Percentiles rank a stretch among this genome's conserved stretches.
These are phyloP conservation scores for Alethe diademata DNA, from an alignment of 2,113 vertebrate species.

Conservation along the genomic window DNA sequence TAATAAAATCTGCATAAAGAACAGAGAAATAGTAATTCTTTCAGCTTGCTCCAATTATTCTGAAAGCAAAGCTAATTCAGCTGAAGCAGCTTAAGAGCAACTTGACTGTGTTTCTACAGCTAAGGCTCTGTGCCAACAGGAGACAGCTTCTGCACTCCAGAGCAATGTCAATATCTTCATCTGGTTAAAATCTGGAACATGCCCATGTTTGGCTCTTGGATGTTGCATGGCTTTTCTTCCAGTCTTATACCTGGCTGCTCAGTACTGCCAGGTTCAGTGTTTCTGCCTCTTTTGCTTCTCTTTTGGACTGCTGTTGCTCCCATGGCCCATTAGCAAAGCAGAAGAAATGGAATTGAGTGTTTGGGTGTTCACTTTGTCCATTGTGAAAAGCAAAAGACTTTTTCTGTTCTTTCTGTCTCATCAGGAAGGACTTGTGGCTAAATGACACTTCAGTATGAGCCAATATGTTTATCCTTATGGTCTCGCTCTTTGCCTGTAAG, in stretches of 20 bases:
- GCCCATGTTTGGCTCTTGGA: neutral
- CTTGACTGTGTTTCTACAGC: neutral
- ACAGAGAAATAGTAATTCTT: slow-evolving; percentile 39
- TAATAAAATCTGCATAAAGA: slow-evolving; percentile 47
- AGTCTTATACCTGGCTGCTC: neutral
- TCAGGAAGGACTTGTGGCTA: neutral
- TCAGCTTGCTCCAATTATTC: slow-evolving; percentile 14
- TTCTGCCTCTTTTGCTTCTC: neutral
- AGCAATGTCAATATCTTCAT: neutral
- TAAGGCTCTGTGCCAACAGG: neutral
- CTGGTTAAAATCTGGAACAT: neutral
- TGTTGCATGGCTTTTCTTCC: neutral
- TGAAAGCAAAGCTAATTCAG: slow-evolving; percentile 36
- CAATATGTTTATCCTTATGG: accelerated
- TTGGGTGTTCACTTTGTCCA: neutral
- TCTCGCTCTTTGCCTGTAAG: neutral
- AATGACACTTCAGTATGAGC: neutral
- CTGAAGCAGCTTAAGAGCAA: slow-evolving; percentile 21
- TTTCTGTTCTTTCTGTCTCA: neutral
- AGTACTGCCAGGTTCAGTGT: neutral
- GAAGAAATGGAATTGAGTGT: neutral
- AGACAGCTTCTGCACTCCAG: neutral
- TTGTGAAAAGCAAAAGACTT: neutral
- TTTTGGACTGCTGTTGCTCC: neutral
- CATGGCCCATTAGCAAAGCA: neutral